phyloP scores from a whole-genome alignment of 30 jellyfish, hydroid and myxozoan genomes.

The Nemopilema nomurai region DNA sequence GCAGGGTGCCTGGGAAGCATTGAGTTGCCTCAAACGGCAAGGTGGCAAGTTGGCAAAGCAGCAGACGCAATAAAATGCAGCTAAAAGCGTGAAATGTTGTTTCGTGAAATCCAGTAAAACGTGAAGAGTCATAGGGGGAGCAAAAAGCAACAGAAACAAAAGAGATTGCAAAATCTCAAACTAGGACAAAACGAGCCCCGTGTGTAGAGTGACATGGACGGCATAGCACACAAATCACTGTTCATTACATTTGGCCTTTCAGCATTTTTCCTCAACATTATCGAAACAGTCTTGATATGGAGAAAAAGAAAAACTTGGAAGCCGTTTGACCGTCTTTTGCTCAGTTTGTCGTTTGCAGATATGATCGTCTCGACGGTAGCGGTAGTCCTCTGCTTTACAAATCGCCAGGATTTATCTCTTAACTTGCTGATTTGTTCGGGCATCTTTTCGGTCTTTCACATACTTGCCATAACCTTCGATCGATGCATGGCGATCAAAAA shows the following conservation, averaged over 20 bases:
- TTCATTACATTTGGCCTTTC: background rate
- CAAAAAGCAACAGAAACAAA: background rate
- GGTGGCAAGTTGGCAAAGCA: too few species aligned
- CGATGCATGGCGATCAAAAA: constrained; percentile 25
- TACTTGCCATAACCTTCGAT: constrained; percentile 33
- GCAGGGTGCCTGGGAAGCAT: too few species aligned
- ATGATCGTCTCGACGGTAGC: constrained; percentile 12
- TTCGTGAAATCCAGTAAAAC: too few species aligned
- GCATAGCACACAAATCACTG: too few species aligned
- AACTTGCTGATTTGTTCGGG: constrained; percentile 8
- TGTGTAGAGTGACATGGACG: background rate
- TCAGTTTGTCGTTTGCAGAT: constrained; percentile 42
- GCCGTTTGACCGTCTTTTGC: constrained; percentile 39
- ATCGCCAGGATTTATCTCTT: background rate
- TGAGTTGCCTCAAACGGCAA: too few species aligned
- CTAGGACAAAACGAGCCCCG: too few species aligned
- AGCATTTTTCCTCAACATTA: constrained; percentile 5
- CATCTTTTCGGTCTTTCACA: constrained; percentile 15
- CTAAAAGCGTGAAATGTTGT: too few species aligned
- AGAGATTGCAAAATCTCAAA: background rate
- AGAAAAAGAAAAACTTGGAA: constrained; percentile 21
- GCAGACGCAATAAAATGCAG: too few species aligned
- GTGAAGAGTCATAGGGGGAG: too few species aligned
- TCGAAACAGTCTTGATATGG: constrained; percentile 14
- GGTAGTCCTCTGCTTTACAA: background rate